Evolutionary conservation across 2,888 invertebrate genomes (phyloP), one percentile per base, ranked within the genome.

Genomic region (Anorthoa munda): DNA sequence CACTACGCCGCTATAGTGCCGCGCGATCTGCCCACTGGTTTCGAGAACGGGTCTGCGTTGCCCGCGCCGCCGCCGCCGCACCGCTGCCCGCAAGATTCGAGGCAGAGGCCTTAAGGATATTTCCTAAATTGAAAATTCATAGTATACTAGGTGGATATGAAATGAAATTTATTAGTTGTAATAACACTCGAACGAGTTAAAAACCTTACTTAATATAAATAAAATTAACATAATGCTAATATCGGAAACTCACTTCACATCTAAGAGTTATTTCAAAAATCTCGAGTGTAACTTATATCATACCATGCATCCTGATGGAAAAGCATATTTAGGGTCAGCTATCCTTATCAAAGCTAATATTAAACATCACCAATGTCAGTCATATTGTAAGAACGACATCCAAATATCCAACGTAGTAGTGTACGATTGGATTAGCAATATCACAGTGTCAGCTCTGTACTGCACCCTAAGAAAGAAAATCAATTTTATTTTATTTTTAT

Each of bases 221-320:
- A 60, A 60, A 60, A 46, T 60, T 18, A 46, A 60, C n/a, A n/a
- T n/a, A n/a, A n/a, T n/a, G n/a, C n/a, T 60, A 2, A 68, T 68
- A 18, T 51, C 51, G 18, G 51, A 51, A 18, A 51, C 51, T 2
- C 51, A 51, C 9, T 51, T 51, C 51, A 51, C 51, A 17, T 18
- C 17, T 18, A 18, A 18, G 18, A 51, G 51, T 51, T 51, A 18
- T 18, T 51, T 51, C 17, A 51, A 51, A 51, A 51, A 18, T 18
- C 51, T 18, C 4, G 51, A n/a, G n/a, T n/a, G n/a, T n/a, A n/a
- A n/a, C n/a, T n/a, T n/a, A n/a, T n/a, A n/a, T n/a, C n/a, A n/a
- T n/a, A n/a, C n/a, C n/a, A n/a, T n/a, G n/a, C n/a, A n/a, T n/a
- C n/a, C n/a, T n/a, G n/a, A n/a, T n/a, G n/a, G n/a, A n/a, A n/a